Percentiles rank a stretch among this genome's conserved stretches.
These are phyloP conservation scores for Bufo gargarizans DNA, from an alignment of 2,113 vertebrate genomes.

Conservation along the genomic window DNA sequence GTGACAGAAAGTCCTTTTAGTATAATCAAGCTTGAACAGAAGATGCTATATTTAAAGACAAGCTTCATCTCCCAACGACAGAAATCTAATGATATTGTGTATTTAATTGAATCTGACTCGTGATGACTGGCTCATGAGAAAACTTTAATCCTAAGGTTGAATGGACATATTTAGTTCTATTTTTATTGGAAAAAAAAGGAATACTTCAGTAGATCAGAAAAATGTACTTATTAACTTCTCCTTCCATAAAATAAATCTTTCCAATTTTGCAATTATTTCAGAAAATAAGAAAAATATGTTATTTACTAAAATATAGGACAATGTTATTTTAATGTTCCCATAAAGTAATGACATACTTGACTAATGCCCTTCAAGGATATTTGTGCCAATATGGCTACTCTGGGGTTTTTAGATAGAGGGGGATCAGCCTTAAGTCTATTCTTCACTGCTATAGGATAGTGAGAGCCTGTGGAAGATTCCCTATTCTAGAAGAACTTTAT, in stretches of 20 bases:
- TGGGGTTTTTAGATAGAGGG: too few species aligned
- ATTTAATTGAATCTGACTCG: conserved; percentile 42
- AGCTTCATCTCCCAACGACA: conserved; percentile 17
- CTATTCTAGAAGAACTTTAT: too few species aligned
- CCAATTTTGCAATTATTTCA: not conserved
- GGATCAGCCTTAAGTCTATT: too few species aligned
- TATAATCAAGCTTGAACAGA: conserved; percentile 18
- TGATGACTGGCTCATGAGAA: not conserved
- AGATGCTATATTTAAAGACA: conserved; percentile 40
- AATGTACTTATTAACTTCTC: not conserved
- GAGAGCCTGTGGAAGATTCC: too few species aligned
- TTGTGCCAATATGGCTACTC: too few species aligned
- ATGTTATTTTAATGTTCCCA: too few species aligned
- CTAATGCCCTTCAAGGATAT: not conserved
- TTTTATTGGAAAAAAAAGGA: not conserved
- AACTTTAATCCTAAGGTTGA: conserved; percentile 18
- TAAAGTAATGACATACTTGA: not conserved
- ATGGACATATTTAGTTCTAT: conserved; percentile 15
- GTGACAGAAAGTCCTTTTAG: conserved; percentile 7
- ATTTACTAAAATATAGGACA: not conserved
- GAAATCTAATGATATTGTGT: conserved; percentile 13
- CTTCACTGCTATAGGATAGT: too few species aligned
- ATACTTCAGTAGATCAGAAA: not conserved
- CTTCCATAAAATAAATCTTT: not conserved
- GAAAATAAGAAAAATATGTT: not conserved